Base-by-base conservation (phyloP, 2,888 invertebrate genomes). In the Hydrotaea cyrtoneurina region DNA sequence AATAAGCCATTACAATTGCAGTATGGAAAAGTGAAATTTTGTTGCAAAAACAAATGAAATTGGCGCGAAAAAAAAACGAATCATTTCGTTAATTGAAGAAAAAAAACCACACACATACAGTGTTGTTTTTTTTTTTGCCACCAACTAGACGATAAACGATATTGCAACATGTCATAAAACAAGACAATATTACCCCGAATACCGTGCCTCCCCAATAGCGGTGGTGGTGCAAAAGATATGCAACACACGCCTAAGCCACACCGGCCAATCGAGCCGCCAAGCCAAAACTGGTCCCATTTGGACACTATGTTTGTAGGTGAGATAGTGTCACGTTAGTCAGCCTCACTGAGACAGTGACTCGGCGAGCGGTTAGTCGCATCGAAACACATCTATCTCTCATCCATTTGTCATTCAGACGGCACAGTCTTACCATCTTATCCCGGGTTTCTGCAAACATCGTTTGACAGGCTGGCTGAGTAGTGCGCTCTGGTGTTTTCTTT, bases 231-330 rank as follows among this genome's bases (percentile, higher is more conserved):
- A 31, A 31, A 7, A 31, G 31, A 31, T 31, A 31, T 31, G 31
- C 31, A 31, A 31, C 3, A 7, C 31, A 31, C n/a, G 31, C 31
- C 7, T 7, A 7, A 31, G 31, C 36, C 17, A 5, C 53, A 53
- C 17, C n/a, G n/a, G 64, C 64, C 64, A 79, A 62, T 55, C 59
- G n/a, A 26, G 46, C 8, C 39, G 43, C 11, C 66, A 46, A 57
- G 74, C 62, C 13, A 13, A 80, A 80, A 82, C 79, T 80, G 69
- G 85, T 82, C 66, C 79, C 79, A 57, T 62, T 11, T 72, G 15
- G 21, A 53, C 57, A 79, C 74, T 85, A 77, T 85, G 85, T 85
- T 74, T 85, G 77, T 85, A 85, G 85, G 85, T 85, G 82, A 85
- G 69, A 77, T 74, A 72, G n/a, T 46, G 43, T 39, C 43, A 69